Evolutionary conservation across 2,113 vertebrate species (phyloP), one percentile per base, ranked within the genome.

Genomic region (Mastomys natalensis): DNA sequence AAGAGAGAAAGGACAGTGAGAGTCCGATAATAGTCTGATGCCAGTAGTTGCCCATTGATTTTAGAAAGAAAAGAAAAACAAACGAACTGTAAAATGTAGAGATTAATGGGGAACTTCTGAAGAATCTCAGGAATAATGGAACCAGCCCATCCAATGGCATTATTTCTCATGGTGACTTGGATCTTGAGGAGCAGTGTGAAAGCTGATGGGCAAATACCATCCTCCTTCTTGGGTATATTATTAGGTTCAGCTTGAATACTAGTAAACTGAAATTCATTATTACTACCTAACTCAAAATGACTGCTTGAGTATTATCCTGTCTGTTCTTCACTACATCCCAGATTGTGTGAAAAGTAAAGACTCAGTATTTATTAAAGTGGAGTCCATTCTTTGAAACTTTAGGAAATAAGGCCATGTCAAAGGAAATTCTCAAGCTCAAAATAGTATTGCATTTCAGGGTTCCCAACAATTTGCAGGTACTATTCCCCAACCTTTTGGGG

Each of bases 211-310:
- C 34, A 89, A 84, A 76, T 37, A 37, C 34, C 9, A 26, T 77
- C 6, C 6, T n/a, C 76, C 89, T 74, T 13, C 10, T 86, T 87
- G 94, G 31, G 31, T 62, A 17, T 68, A 51, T 53, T 87, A 29
- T 40, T 70, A 72, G 43, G 48, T 86, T 26, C 87, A 68, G 55
- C 92, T 93, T 81, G 77, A 92, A 58, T 60, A 70, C 29, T 74
- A 62, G 93, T 43, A 89, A 91, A 91, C 60, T 60, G 45, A 95
- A 96, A 94, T 87, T 77, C 43, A 5, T 85, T 81, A 82, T 29
- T 93, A 29, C 24, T 93, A 76, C 29, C 53, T 7, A 81, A 87
- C 72, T 45, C 45, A 91, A 97, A 97, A 90, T 93, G 82, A 51
- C 22, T 93, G 48, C 24, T 88, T 66, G 48, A 60, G 51, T 91